phyloP scores from a whole-genome alignment of 2,113 vertebrate genomes.

The Pavo muticus region DNA sequence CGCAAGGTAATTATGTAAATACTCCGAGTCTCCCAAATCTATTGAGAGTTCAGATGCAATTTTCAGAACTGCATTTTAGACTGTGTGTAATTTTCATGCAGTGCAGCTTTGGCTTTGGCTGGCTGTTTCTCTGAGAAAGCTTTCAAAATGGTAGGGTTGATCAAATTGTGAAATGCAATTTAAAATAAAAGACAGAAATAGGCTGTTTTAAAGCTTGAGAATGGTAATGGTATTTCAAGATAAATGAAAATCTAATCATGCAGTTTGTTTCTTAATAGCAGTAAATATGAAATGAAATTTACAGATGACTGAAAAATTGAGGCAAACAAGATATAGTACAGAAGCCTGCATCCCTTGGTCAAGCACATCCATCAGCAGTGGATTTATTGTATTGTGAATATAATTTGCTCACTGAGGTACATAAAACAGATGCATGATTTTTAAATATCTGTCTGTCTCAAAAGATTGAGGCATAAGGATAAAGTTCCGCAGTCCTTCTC shows the following conservation, averaged over 20 bases:
- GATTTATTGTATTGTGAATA: slow-evolving; percentile 7
- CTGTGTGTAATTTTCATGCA: background rate
- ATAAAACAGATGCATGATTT: slow-evolving; percentile 15
- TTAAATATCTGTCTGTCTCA: background rate
- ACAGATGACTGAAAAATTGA: background rate
- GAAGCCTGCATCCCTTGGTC: background rate
- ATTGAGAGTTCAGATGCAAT: background rate
- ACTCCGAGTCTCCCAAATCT: background rate
- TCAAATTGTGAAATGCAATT: background rate
- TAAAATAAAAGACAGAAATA: background rate
- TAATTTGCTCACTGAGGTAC: background rate
- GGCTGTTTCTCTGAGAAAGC: background rate
- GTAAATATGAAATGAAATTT: background rate
- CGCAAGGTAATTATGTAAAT: background rate
- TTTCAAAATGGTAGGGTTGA: background rate
- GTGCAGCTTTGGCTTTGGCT: background rate
- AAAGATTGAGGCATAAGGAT: background rate
- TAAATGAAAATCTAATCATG: slow-evolving; percentile 31
- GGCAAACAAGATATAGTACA: background rate
- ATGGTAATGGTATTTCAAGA: slow-evolving; percentile 2
- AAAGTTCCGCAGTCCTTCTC: background rate
- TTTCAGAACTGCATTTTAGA: background rate
- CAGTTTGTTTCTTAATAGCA: background rate
- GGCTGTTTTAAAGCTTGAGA: background rate
- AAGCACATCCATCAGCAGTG: background rate